Evolutionary conservation across 2,888 invertebrate genomes (phyloP), one percentile per base, ranked within the genome.

Genomic region (Ptychoptera albimana): DNA sequence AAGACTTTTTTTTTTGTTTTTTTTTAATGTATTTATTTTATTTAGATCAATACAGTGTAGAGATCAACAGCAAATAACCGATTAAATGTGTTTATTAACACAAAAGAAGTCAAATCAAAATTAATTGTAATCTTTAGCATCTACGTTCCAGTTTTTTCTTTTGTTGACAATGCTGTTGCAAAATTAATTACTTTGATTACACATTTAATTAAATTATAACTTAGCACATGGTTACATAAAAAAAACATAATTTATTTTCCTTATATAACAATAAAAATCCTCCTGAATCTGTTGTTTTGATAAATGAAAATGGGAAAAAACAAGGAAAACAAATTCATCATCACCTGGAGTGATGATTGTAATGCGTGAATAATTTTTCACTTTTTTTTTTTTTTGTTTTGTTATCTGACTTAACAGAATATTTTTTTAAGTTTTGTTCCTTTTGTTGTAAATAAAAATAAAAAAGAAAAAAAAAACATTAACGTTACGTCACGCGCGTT

Each of bases 321-420:
- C 7, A 5, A 5, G 23, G 7, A 23, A 23, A 35, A 37, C 40
- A 36, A 46, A 41, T 42, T 42, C 39, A 31, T 41, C 41, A 50
- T 48, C 50, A 50, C 50, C 50, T 50, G 48, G 46, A 50, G 47
- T 42, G 45, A 46, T 48, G 44, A 42, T 43, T 47, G 44, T 48
- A 45, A 48, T 47, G 50, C 50, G 47, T 50, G 34, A 39, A 48
- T 39, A 50, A 50, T 48, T 45, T 23, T 23, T 23, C 23, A 23
- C 7, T 45, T 23, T 40, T 5, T 23, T 23, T 23, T 23, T 23
- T 23, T 23, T 23, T 23, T 7, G 23, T 23, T 23, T 5, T 23
- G 3, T 34, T n/a, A 34, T n/a, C 34, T 34, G 12, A 34, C 11
- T 34, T n/a, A 34, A n/a, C 12, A 34, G 12, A 34, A 30, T 30